Evolutionary conservation across 2,888 invertebrate genomes (phyloP), one percentile per base, ranked within the genome.

Genomic region (Coremacera marginata): DNA sequence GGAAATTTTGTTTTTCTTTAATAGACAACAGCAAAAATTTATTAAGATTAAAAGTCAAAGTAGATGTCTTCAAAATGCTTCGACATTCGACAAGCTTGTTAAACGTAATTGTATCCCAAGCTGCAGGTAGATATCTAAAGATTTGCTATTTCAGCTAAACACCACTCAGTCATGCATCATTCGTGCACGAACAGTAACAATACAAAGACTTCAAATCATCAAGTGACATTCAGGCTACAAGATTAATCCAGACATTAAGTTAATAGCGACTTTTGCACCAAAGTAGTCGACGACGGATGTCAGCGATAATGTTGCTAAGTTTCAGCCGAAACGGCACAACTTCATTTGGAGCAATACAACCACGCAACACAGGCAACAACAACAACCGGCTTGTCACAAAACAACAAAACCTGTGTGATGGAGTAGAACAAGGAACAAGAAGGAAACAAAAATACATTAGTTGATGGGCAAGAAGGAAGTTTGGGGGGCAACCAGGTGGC

Each of bases 221-320:
- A 84, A 84, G 82, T 84, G 84, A 86, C 84, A 87, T 83, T 79
- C 80, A 81, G 81, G 81, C 81, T 82, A 77, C 76, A 49, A 78
- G 76, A 79, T 78, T 74, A 75, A 76, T 49, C 57, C 62, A 51
- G 55, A 55, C 68, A 77, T 76, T 74, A 52, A 51, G 74, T 51
- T 78, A 65, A 76, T 44, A 52, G 37, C 49, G 37, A 49, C 74
- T 52, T 9, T 25, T 22, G 14, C 34, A 71, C 65, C 63, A 67
- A 71, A 71, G 44, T 25, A 71, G 44, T 44, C 16, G 63, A 11
- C 34, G 77, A 74, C 73, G 77, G 67, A 84, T 85, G 83, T 84
- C 84, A 84, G 83, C 84, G 86, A 85, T 87, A 87, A 86, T 86
- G 84, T 84, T 81, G 85, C 82, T 78, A 31, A 22, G 37, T 19